phyloP scores from a whole-genome alignment of 2,888 invertebrate genomes.

The Chorisops tibialis region DNA sequence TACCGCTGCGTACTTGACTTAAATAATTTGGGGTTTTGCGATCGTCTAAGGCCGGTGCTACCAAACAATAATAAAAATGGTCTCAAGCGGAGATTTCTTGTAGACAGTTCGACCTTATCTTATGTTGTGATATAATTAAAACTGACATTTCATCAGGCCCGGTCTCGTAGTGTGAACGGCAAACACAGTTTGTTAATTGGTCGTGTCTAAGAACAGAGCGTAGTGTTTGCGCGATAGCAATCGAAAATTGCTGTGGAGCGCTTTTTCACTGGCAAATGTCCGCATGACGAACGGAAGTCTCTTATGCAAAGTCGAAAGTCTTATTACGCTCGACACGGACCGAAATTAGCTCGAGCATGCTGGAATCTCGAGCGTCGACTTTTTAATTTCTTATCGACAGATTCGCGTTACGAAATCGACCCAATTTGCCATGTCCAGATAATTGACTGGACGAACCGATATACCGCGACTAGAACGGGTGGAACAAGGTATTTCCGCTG shows the following conservation, averaged over 20 bases:
- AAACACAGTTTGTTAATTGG: constrained; percentile 8
- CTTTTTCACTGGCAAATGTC: not conserved
- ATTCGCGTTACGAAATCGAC: not conserved
- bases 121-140: constrained; percentile 17
- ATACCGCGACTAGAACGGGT: not conserved
- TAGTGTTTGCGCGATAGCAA: constrained; percentile 14
- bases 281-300: not conserved
- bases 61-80: constrained; percentile 13
- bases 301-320: constrained; percentile 16
- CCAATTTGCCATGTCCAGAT: not conserved
- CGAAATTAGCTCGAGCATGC: no score
- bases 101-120: constrained; percentile 11
- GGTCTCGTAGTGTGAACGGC: not conserved
- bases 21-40: not conserved
- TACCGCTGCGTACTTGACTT: constrained; percentile 3
- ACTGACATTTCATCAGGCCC: constrained; percentile 11
- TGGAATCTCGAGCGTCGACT: not conserved
- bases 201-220: constrained; percentile 1
- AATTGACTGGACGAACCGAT: not conserved
- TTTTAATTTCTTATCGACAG: not conserved
- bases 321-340: not conserved
- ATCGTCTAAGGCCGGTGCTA: constrained; percentile 7
- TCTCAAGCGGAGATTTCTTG: constrained; percentile 4
- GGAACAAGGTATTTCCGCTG: not conserved
- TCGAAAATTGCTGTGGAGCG: not conserved